Evolutionary conservation across 2,113 vertebrate species (phyloP).

Genomic region (Lucifuga dentata): DNA sequence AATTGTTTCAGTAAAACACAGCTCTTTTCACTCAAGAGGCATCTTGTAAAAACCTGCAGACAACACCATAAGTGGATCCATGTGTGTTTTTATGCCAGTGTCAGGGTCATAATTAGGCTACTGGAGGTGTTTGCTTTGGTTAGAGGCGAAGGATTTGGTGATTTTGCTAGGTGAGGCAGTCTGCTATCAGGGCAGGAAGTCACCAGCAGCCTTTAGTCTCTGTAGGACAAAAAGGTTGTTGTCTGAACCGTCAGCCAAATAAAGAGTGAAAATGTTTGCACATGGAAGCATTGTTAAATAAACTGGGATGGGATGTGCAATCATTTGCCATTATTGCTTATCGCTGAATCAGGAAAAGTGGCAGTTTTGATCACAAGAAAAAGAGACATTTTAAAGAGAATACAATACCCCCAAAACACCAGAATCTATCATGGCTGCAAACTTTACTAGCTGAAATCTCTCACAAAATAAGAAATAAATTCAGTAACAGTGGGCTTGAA

Average conservation of each 20-base stretch:
- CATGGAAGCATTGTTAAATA: too few species aligned
- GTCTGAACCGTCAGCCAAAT: slow-evolving; percentile 15
- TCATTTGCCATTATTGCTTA: too few species aligned
- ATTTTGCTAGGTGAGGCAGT: not conserved
- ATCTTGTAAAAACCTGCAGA: slow-evolving; percentile 44
- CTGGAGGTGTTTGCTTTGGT: not conserved
- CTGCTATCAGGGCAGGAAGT: not conserved
- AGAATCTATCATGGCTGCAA: too few species aligned
- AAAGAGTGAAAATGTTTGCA: slow-evolving; percentile 11
- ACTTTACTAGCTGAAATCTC: too few species aligned
- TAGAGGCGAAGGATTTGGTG: not conserved
- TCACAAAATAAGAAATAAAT: too few species aligned
- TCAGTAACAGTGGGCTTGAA: too few species aligned
- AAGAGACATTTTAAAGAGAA: too few species aligned
- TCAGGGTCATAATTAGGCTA: slow-evolving; percentile 4
- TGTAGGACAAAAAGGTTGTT: slow-evolving; percentile 18
- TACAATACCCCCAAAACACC: too few species aligned
- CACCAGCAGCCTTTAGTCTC: slow-evolving; percentile 29
- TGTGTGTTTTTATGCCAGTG: slow-evolving; percentile 4
- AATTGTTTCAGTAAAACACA: slow-evolving; percentile 49
- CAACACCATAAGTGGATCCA: slow-evolving; percentile 44
- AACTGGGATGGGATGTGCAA: too few species aligned
- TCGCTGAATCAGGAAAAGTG: too few species aligned
- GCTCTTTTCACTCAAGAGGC: slow-evolving; percentile 16
- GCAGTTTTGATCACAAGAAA: too few species aligned